A percentile compares a stretch with the other conserved stretches of the same genome.
phyloP scores from a whole-genome alignment of 2,797 vertebrate genomes.

The Lutjanus campechanus region DNA sequence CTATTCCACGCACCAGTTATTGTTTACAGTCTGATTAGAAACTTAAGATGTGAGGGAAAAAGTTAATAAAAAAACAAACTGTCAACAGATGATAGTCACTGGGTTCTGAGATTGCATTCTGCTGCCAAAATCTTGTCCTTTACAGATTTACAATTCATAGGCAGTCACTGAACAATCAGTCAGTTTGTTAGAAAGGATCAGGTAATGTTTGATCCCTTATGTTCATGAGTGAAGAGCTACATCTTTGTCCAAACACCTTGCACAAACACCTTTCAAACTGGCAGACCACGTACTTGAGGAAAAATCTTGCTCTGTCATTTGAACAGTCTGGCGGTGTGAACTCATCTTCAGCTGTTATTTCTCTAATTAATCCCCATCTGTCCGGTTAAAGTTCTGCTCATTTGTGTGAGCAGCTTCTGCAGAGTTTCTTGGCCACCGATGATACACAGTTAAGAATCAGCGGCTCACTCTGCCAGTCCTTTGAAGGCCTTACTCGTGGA shows the following conservation, averaged over 20 bases:
- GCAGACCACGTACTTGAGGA: background rate
- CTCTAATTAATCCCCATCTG: constrained; percentile 10
- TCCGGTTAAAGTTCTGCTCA: background rate
- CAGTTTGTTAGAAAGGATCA: background rate
- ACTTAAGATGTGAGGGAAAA: no score
- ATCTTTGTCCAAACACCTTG: background rate
- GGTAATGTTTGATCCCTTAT: background rate
- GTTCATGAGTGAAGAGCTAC: background rate
- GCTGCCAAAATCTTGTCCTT: no score
- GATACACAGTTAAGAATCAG: constrained; percentile 1
- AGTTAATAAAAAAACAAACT: no score
- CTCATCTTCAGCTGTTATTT: background rate
- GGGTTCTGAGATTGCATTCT: no score
- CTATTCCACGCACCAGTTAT: no score
- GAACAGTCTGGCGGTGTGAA: background rate
- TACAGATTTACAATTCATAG: no score
- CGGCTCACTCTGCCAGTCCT: background rate
- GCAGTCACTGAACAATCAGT: no score
- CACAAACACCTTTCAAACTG: background rate
- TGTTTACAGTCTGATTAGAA: no score
- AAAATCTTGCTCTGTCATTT: background rate
- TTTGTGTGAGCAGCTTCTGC: background rate
- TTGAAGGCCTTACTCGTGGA: background rate
- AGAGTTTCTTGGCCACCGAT: constrained; percentile 7
- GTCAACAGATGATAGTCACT: no score